These are phyloP conservation scores for Tragopan temminckii DNA, from an alignment of 2,797 vertebrate genomes.

Conservation along the genomic window DNA sequence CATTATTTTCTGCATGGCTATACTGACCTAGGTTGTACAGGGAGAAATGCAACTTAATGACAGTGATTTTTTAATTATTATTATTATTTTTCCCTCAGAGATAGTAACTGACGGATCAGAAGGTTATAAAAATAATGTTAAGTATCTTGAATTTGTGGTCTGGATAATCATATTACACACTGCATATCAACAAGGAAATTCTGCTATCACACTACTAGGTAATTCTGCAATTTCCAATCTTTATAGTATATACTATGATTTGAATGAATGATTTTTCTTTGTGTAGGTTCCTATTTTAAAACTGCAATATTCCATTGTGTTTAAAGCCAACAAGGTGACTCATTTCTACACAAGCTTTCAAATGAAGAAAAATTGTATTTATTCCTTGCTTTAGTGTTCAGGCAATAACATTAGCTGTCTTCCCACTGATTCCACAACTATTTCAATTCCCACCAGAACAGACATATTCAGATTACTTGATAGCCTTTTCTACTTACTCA, in stretches of 20 bases:
- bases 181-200: neutral
- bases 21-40: neutral
- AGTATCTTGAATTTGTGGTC: neutral
- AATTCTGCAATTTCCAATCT: neutral
- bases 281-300: neutral
- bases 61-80: too few species aligned
- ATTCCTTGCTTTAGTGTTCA: neutral
- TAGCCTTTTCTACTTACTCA: constrained; percentile 88
- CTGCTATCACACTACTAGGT: neutral
- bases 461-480: neutral
- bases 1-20: neutral
- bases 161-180: neutral
- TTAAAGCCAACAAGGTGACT: neutral
- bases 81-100: neutral
- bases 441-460: neutral
- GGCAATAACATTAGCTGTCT: neutral
- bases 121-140: too few species aligned
- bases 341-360: neutral
- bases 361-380: neutral
- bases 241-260: neutral
- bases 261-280: neutral
- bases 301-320: neutral
- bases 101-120: too few species aligned
- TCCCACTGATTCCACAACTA: neutral
- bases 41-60: neutral